A percentile compares a stretch with the other conserved stretches of the same genome.
Conservation (phyloP, 2,888 invertebrate genomes). For the Theodoxus fluviatilis region DNA sequence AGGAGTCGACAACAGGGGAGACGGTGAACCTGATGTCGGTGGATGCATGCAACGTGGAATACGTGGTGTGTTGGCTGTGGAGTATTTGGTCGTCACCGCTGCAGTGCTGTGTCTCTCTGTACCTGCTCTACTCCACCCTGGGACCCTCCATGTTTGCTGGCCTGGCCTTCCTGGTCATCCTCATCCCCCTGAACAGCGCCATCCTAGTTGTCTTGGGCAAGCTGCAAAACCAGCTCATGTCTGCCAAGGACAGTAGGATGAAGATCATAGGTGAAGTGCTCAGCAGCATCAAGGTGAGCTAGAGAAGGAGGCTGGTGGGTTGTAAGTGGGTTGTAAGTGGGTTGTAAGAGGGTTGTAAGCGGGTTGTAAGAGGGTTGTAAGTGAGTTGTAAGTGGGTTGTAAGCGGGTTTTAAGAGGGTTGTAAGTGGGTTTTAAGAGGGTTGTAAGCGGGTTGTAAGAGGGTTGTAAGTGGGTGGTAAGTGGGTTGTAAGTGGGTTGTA, state of each 20-base stretch:
- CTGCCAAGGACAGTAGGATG: conserved; percentile 53
- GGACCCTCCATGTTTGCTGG: conserved; percentile 85
- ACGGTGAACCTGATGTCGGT: conserved; percentile 66
- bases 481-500: no score
- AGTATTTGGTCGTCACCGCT: conserved; percentile 71
- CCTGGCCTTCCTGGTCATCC: conserved; percentile 85
- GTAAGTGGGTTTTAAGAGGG: no score
- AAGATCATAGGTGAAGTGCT: conserved; percentile 57
- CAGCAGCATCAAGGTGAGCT: conserved; percentile 55
- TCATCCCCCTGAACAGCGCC: conserved; percentile 71
- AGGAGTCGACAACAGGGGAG: conserved; percentile 62
- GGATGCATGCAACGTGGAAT: conserved; percentile 59
- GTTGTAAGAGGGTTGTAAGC: no score
- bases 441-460: no score
- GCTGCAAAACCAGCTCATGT: conserved; percentile 53
- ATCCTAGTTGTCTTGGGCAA: conserved; percentile 51
- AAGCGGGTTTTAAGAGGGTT: no score
- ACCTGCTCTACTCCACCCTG: conserved; percentile 68
- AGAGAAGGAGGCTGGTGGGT: no score
- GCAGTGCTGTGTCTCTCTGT: conserved; percentile 83
- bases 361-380: no score
- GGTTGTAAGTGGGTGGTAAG: no score
- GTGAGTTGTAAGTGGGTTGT: no score
- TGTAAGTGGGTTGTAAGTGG: no score
- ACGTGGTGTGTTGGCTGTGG: conserved; percentile 53